Base-by-base conservation (phyloP, 2,797 vertebrate species). In the Myripristis murdjan region DNA sequence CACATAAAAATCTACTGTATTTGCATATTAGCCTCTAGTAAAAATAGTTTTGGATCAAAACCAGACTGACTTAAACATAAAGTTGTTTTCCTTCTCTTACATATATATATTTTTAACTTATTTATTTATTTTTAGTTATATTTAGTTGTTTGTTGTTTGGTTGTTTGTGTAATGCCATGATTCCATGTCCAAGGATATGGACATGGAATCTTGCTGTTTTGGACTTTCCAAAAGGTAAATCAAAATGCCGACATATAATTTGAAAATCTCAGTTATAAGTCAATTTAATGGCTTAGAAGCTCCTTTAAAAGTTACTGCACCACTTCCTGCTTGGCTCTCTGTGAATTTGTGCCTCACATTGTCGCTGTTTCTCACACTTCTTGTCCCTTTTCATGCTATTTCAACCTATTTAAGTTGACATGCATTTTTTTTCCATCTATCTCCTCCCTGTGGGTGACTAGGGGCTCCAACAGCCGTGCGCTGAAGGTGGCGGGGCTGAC, bases 401-500 rank as follows among this genome's bases (percentile, higher is more conserved):
- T 18, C 4, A 46, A 44, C 2, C 4, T 24, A 20, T 31, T 20
- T 0, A 54, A 31, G 9, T n/a, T 51, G 0, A 59, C 23, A 9
- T 4, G 1, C 33, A 8, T 51, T 10, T 44, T 10, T 71, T 4
- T 22, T 31, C 28, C 2, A 7, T 4, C 35, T 37, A 9, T 9
- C 0, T 63, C 1, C 66, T 5, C 55, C 16, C 59, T 4, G 28
- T 2, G 35, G 39, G 47, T 49, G 23, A 46, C 35, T 78, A 92
- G 93, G 12, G 53, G 39, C 47, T 81, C 61, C 1, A 91, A 94
- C 79, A 84, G 78, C 1, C 93, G 84, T 1, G 95, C 92, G n/a
- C 73, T 94, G 0, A 89, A 93, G 77, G 75, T 97, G 9, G 93
- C 96, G 0, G 87, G 92, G 0, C 79, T 98, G 62, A 96, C 97